A percentile compares a stretch with the other conserved stretches of the same genome.
phyloP scores from a whole-genome alignment of 2,113 vertebrate genomes.

The Pelvicachromis taeniatus region DNA sequence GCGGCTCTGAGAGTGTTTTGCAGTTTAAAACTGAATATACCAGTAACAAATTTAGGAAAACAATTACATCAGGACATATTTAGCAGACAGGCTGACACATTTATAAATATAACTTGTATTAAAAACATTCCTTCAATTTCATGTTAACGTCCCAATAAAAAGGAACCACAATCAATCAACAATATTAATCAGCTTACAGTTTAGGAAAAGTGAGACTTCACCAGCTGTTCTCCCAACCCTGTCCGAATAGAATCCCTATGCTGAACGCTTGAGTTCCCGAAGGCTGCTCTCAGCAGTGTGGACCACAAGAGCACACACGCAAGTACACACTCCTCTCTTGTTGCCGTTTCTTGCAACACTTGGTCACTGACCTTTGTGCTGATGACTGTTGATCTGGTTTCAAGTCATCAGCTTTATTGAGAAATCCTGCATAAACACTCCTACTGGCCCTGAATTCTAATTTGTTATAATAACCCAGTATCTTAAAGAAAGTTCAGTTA shows the following conservation, averaged over 20 bases:
- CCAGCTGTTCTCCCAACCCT: neutral
- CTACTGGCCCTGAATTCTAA: neutral
- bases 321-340: neutral
- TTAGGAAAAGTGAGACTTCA: neutral
- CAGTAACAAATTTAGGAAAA: neutral
- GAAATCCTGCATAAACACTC: conserved; percentile 19
- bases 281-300: neutral
- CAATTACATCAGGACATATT: neutral
- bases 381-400: conserved; percentile 34
- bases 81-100: neutral
- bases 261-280: neutral
- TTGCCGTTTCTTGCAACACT: conserved; percentile 14
- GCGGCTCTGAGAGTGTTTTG: neutral
- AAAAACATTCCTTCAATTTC: neutral
- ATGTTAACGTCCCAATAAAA: neutral
- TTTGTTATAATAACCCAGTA: neutral
- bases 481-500: neutral
- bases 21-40: neutral
- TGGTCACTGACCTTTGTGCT: conserved; percentile 59
- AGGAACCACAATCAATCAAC: neutral
- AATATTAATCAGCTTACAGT: neutral
- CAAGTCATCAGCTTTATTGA: conserved; percentile 36
- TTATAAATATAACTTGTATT: neutral
- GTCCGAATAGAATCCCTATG: neutral
- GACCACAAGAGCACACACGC: neutral